These are phyloP conservation scores for Platypus cylindrus DNA, from an alignment of 2,888 invertebrate genomes.

Conservation along the genomic window DNA sequence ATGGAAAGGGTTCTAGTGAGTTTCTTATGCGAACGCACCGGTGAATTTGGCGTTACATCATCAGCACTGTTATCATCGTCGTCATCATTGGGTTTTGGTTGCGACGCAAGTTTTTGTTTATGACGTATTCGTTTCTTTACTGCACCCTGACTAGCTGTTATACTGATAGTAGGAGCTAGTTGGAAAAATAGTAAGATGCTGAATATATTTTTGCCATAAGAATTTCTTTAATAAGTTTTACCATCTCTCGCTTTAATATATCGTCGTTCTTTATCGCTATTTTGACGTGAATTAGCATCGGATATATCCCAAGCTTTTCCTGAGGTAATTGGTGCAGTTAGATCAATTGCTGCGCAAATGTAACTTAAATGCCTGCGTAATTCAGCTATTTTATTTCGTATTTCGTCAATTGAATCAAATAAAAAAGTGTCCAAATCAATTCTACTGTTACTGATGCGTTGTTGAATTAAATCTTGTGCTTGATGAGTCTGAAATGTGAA, in stretches of 20 bases:
- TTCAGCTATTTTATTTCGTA: constrained; percentile 32
- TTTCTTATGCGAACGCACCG: constrained; percentile 19
- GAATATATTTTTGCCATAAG: background rate
- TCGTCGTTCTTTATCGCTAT: constrained; percentile 16
- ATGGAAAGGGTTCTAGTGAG: constrained; percentile 21
- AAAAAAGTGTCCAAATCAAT: too few relatives aligned
- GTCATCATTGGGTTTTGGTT: constrained; percentile 19
- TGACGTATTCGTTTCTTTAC: constrained; percentile 29
- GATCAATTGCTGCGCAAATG: constrained; percentile 27
- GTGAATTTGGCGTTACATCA: constrained; percentile 16
- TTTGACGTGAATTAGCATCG: constrained; percentile 17
- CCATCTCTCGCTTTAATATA: constrained; percentile 18
- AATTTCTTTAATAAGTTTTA: constrained; percentile 1
- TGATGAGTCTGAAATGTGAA: constrained; percentile 19
- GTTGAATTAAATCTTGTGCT: constrained; percentile 15
- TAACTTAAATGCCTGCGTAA: constrained; percentile 33
- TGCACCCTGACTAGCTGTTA: constrained; percentile 25
- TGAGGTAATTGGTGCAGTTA: constrained; percentile 9
- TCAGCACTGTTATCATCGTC: constrained; percentile 30
- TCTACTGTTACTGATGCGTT: too few relatives aligned
- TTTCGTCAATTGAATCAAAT: constrained; percentile 19
- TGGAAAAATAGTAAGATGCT: background rate
- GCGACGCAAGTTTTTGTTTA: constrained; percentile 26
- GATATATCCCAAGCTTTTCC: constrained; percentile 20
- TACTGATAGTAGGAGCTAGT: constrained; percentile 8